These are phyloP conservation scores for Theretra japonica DNA, from an alignment of 2,888 invertebrate genomes.

Conservation along the genomic window DNA sequence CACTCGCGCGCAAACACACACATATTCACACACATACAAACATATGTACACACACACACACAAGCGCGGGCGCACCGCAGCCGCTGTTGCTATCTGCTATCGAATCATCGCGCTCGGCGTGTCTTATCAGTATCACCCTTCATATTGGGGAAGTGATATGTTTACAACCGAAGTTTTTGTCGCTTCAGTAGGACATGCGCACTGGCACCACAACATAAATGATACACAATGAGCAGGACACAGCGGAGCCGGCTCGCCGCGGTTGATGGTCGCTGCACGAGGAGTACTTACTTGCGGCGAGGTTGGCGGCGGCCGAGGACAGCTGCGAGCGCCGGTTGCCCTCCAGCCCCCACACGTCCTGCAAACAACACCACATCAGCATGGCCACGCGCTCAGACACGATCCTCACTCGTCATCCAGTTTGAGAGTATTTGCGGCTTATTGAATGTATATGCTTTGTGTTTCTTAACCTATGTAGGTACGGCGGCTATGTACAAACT, in stretches of 20 bases:
- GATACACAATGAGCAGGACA: too few relatives aligned
- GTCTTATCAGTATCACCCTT: constrained; percentile 33
- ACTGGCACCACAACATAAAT: too few relatives aligned
- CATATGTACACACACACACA: constrained; percentile 33
- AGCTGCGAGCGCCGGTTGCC: constrained; percentile 78
- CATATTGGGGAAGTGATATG: constrained; percentile 21
- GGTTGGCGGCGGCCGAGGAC: constrained; percentile 88
- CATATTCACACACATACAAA: constrained; percentile 33
- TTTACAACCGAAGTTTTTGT: constrained; percentile 18
- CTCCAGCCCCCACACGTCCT: constrained; percentile 73
- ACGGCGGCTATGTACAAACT: too few relatives aligned
- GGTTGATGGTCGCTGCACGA: neutral
- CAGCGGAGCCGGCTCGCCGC: constrained; percentile 11
- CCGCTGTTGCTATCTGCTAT: constrained; percentile 48
- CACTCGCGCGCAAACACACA: constrained; percentile 33
- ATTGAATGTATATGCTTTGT: too few relatives aligned
- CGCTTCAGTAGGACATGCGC: neutral
- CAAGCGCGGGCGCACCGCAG: neutral
- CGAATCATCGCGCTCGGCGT: constrained; percentile 43
- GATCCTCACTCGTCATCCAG: too few relatives aligned
- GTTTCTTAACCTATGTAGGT: too few relatives aligned
- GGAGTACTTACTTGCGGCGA: constrained; percentile 89
- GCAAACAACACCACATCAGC: constrained; percentile 47
- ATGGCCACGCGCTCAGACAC: neutral
- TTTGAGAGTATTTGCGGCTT: too few relatives aligned